Evolutionary conservation across 2,797 vertebrate species (phyloP), one percentile per base, ranked within the genome.

Genomic region (Gymnothorax javanicus): DNA sequence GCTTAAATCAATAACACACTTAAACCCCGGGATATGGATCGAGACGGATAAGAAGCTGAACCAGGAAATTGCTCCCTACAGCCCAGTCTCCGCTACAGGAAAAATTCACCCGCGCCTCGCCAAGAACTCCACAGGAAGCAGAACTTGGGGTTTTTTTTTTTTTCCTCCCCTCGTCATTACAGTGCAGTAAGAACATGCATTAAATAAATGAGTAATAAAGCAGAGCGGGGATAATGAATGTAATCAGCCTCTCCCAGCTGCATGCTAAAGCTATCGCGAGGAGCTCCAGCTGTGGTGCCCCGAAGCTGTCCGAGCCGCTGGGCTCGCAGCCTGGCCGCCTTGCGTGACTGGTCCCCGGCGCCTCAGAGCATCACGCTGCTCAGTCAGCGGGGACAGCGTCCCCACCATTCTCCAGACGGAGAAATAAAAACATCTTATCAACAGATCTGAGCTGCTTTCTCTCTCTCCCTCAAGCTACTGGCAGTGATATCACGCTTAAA

Each of bases 1-100:
- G 13, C 20, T 77, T 77, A 86, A 86, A 86, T 86, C 86, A 71
- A 86, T 83, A 83, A 58, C 79, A 82, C 81, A 83, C n/a, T 56
- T 27, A 57, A 43, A 56, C 52, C 56, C 27, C 79, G 25, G 79
- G 82, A 64, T 83, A 64, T 57, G 64, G 86, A 83, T 71, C 50
- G 64, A 57, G 77, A 56, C 23, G 82, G 85, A 82, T 86, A 77
- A 82, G 64, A 82, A 62, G 62, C 82, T 67, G 73, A 12, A 83
- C 27, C 23, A 54, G 81, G 56, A 64, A 83, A 33, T 83, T 83
- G 54, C 69, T 64, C 75, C 62, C 86, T 52, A 58, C 64, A 83
- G 69, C 20, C 43, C 52, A 33, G 33, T 59, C 82, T 84, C 23
- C 60, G 58, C 25, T 50, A 25, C 58, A 62, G 12, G 58, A 27